Evolutionary conservation across 1,140 invertebrate species (phyloP), one percentile per base, ranked within the genome.

Genomic region (Antheraea mylitta): DNA sequence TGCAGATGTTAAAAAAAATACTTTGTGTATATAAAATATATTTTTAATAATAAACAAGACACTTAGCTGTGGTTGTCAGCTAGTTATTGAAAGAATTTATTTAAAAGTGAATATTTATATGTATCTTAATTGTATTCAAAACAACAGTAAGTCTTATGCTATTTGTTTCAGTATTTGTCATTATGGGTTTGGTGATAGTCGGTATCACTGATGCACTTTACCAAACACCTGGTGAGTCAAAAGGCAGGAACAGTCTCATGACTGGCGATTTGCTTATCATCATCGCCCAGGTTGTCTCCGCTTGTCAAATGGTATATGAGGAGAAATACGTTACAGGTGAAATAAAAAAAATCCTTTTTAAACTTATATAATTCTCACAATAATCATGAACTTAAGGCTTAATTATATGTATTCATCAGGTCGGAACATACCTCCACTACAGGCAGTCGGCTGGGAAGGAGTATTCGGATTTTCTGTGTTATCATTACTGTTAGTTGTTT

Each of bases 361-460:
- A 42, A 42, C 38, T 42, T 42, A 42, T 11, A 42, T 11, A n/a
- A 8, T 42, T 42, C 11, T 42, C 38, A 11, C 38, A 11, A 1
- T 42, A 42, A 42, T 42, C 0, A 42, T 42, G 38, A 42, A 2
- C 22, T 30, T 30, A 30, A 4, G 22, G 22, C 22, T 30, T 2
- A 30, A 30, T 30, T 30, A 1, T 30, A 30, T 30, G 4, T 30
- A 60, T 60, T 67, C 36, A 73, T 30, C 71, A 85, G 89, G 95
- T 53, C 93, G 96, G 67, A 96, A 98, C 89, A 97, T 99, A 58
- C 96, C 97, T 1, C 94, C 94, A 0, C 72, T 95, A 70, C 96
- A 95, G 93, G 98, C 97, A 30, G 97, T 99, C 58, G 98, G 98
- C 7, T 98, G 96, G 96, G 98, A 99, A 94, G 98, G 97, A 18